Evolutionary conservation across 2,888 invertebrate species (phyloP), one percentile per base, ranked within the genome.

Genomic region (Dolichopus griseipennis): DNA sequence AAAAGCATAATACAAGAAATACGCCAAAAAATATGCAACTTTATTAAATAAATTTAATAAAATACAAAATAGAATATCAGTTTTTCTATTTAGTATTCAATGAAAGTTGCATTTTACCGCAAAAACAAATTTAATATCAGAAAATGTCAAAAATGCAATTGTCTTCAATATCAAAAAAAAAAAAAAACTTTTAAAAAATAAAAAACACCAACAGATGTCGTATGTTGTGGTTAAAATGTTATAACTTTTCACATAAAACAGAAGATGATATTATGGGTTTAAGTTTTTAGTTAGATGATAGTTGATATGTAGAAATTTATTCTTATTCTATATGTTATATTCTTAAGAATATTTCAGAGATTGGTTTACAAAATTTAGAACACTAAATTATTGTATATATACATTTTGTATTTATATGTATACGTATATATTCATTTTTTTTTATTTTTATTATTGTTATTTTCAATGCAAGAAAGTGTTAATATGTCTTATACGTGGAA

Each of bases 41-140:
- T 27, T 27, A 27, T 27, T 37, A 37, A 37, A 37, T 37, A 37
- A 37, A 37, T 7, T 2, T 1, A 37, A 37, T 7, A 37, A 37
- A 52, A 52, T 18, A n/a, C 27, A 4, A 4, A 27, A 27, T 5
- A 5, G 27, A 27, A 27, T 4, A 27, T 27, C 5, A 7, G 18
- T 52, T 18, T 52, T 52, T 52, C 52, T 52, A 52, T 52, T 52
- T 52, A 52, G 52, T 52, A 52, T 52, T 52, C 52, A 52, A 52
- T n/a, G 18, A 52, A 9, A 52, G 52, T n/a, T 52, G 52, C 52
- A 52, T 52, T 52, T 52, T 18, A 52, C 2, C 15, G 18, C 9
- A 52, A 52, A 15, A 52, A 18, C 9, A 52, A 52, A 52, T 12
- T 52, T 10, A 37, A 37, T 10, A 37, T 7, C 1, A 18, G 18